Evolutionary conservation across 2,797 vertebrate species (phyloP).

Genomic region (Pelochelys cantorii): DNA sequence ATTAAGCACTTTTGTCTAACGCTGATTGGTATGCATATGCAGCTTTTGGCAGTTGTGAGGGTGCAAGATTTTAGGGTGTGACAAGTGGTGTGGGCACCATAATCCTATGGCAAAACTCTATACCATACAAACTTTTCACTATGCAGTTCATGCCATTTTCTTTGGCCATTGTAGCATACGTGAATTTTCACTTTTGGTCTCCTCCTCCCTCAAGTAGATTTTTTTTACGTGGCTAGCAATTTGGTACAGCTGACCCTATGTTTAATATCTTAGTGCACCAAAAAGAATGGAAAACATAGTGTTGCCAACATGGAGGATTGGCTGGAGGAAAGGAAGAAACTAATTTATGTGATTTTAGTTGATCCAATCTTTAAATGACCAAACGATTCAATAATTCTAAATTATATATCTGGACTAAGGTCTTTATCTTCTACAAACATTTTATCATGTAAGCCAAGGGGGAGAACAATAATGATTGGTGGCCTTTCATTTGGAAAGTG

Average conservation of each 20-base stretch:
- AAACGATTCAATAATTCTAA: not conserved
- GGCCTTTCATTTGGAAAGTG: not conserved
- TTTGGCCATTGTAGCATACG: not conserved
- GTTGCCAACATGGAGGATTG: not conserved
- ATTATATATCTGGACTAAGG: not conserved
- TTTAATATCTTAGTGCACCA: not conserved
- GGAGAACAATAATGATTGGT: slow-evolving; percentile 31
- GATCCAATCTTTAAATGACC: not conserved
- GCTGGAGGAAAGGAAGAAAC: not conserved
- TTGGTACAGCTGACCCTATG: not conserved
- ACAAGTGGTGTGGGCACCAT: not conserved
- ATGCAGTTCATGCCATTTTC: not conserved
- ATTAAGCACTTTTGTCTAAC: not conserved
- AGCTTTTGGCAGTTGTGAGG: not conserved
- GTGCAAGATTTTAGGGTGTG: not conserved
- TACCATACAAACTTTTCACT: not conserved
- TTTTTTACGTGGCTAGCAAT: not conserved
- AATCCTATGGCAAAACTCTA: not conserved
- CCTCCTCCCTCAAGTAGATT: not conserved
- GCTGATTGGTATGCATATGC: not conserved
- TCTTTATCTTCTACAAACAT: slow-evolving; percentile 6
- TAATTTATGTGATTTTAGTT: not conserved
- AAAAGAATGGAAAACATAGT: not conserved
- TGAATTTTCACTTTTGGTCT: not conserved
- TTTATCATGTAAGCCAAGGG: slow-evolving; percentile 22